Conservation (phyloP, 2,797 vertebrate genomes). For the Bradypus variegatus region DNA sequence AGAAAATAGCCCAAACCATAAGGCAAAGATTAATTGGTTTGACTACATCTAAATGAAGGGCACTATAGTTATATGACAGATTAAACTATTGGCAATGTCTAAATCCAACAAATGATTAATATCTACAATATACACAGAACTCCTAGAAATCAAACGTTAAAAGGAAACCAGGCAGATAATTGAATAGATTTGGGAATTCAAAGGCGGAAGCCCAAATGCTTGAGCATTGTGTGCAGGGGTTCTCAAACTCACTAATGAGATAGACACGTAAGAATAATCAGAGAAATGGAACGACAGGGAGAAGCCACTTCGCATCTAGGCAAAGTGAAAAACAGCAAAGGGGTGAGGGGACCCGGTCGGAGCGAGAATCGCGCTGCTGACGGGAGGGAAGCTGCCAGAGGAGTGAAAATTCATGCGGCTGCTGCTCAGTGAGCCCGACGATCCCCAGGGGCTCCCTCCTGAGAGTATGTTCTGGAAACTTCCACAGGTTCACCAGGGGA, state of each 20-base stretch:
- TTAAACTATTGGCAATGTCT: neutral
- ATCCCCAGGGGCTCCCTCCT: neutral
- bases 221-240: neutral
- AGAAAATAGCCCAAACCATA: neutral
- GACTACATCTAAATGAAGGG: neutral
- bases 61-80: neutral
- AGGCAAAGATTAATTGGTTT: neutral
- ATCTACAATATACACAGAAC: neutral
- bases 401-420: fast-evolving
- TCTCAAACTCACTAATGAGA: neutral
- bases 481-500: neutral
- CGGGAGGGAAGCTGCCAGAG: neutral
- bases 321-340: neutral
- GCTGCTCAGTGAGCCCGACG: neutral
- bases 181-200: neutral
- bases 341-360: neutral
- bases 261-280: too few relatives aligned
- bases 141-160: neutral
- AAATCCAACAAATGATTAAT: neutral
- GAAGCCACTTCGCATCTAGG: neutral
- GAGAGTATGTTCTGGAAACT: neutral
- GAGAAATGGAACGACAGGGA: neutral
- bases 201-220: neutral
- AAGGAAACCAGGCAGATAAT: neutral
- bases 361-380: neutral